Percentiles rank a stretch among this genome's conserved stretches.
Conservation (phyloP, 2,888 invertebrate genomes). For the Aradus depressus region DNA sequence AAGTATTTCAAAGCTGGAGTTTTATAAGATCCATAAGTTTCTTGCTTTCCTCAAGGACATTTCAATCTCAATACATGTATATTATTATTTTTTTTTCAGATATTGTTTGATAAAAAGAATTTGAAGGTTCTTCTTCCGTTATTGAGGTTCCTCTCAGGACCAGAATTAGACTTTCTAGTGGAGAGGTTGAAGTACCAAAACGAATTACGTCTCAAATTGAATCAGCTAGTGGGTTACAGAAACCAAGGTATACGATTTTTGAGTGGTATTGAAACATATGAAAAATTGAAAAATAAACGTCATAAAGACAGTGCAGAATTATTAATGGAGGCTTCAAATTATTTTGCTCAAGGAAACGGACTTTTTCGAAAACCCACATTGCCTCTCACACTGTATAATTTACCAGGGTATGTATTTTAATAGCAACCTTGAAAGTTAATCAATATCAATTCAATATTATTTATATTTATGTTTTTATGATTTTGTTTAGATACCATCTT, state of each 20-base stretch:
- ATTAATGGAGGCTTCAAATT: not conserved
- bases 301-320: conserved; percentile 22
- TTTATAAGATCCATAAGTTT: too few species aligned
- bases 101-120: conserved; percentile 45
- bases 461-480: not conserved
- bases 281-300: conserved; percentile 21
- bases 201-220: conserved; percentile 33
- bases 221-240: conserved; percentile 22
- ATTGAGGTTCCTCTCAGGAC: conserved; percentile 70
- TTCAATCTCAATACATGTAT: not conserved
- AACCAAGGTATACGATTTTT: conserved; percentile 19
- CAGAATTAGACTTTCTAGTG: conserved; percentile 54
- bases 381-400: conserved; percentile 23
- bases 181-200: conserved; percentile 44
- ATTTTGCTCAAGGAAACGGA: conserved; percentile 4
- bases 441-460: not conserved
- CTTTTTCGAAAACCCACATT: conserved; percentile 14
- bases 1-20: too few species aligned
- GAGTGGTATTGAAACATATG: conserved; percentile 21
- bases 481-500: conserved; percentile 21
- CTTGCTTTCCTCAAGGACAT: not conserved
- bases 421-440: not conserved
- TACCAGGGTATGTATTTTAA: conserved; percentile 22
- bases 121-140: conserved; percentile 55
- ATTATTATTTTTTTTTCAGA: conserved; percentile 22